Evolutionary conservation across 1,140 invertebrate genomes (phyloP).

Genomic region (Gonioctena quinquepunctata): DNA sequence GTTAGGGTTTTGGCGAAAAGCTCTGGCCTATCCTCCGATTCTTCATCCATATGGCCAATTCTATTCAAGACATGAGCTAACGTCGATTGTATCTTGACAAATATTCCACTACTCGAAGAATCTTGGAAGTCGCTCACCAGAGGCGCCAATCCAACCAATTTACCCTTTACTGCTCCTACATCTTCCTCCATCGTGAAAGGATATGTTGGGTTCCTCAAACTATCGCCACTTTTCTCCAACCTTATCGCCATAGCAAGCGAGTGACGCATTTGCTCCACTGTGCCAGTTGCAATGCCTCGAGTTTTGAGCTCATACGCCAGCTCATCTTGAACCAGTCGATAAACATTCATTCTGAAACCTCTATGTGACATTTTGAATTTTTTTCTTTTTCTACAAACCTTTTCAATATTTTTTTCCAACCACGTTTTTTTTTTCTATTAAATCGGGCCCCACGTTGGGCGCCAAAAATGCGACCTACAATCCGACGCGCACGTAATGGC

Average conservation of each 20-base stretch:
- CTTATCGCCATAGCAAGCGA: neutral
- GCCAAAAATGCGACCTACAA: no score
- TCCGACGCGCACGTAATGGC: no score
- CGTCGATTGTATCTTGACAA: neutral
- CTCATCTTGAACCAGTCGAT: neutral
- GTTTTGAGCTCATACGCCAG: neutral
- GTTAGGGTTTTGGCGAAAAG: neutral
- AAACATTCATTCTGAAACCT: neutral
- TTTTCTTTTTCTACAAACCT: no score
- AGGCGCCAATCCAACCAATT: neutral
- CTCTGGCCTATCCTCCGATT: neutral
- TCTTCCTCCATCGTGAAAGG: conserved; percentile 8
- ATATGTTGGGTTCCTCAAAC: neutral
- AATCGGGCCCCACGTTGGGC: no score
- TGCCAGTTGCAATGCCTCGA: neutral
- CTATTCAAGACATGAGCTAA: neutral
- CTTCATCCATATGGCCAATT: neutral
- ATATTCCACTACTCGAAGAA: neutral
- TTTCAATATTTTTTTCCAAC: no score
- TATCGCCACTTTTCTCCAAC: neutral
- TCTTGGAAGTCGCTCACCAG: neutral
- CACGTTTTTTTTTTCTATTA: no score
- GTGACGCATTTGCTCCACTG: conserved; percentile 1
- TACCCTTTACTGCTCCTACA: neutral
- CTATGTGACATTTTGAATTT: no score